These are phyloP conservation scores for Clarias batrachus DNA, from an alignment of 2,113 vertebrate genomes.

Conservation along the genomic window DNA sequence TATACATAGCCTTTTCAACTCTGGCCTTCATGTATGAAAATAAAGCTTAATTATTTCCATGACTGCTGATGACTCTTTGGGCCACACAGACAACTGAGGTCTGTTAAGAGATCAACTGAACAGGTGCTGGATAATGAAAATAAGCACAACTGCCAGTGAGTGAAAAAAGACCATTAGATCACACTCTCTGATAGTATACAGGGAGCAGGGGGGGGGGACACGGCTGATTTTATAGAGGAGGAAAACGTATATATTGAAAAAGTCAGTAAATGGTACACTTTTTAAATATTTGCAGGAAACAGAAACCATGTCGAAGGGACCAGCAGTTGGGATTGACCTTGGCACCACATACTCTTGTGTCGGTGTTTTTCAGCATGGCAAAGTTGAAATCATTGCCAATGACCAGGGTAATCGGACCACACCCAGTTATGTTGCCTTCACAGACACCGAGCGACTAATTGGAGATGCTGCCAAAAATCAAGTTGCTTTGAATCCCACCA, in stretches of 20 bases:
- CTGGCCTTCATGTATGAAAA: neutral
- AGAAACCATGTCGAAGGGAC: slow-evolving; percentile 82
- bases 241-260: neutral
- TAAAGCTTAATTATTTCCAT: neutral
- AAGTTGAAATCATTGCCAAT: slow-evolving; percentile 94
- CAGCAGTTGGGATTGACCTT: slow-evolving; percentile 89
- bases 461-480: slow-evolving; percentile 75
- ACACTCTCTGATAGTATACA: neutral
- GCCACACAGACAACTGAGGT: slow-evolving; percentile 8
- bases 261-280: neutral
- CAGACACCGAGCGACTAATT: slow-evolving; percentile 70
- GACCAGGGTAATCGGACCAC: slow-evolving; percentile 79
- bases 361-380: slow-evolving; percentile 90
- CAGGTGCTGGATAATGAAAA: slow-evolving; percentile 53
- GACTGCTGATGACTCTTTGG: neutral
- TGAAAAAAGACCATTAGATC: slow-evolving; percentile 1
- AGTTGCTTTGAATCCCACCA: slow-evolving; percentile 76
- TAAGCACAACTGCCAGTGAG: neutral
- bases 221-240: neutral
- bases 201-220: neutral
- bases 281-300: neutral
- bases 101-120: slow-evolving; percentile 47
- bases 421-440: slow-evolving; percentile 74
- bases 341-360: slow-evolving; percentile 95
- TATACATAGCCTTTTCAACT: neutral